Base-by-base conservation (phyloP, 2,113 vertebrate genomes). In the Forbesichthys papilliferus region DNA sequence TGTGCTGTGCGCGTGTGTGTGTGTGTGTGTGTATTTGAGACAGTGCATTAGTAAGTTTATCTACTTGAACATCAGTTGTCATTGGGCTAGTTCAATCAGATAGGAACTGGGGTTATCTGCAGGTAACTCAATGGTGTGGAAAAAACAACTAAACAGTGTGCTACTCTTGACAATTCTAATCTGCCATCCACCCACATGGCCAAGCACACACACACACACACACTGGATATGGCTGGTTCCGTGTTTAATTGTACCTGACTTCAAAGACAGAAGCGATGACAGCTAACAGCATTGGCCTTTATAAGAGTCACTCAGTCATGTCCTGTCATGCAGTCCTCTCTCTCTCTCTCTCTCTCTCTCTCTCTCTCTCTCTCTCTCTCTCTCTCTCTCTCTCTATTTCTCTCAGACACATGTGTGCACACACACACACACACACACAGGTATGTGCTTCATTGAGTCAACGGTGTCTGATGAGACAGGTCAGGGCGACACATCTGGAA, bases 181-280 rank as follows among this genome's bases (percentile, higher is more conserved):
- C 54, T 56, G 12, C 54, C 54, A n/a, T 56, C 6, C n/a, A n/a
- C 54, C 11, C 53, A 53, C 51, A 53, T 55, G 18, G 1, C 47
- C 36, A 48, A 4, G 18, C 20, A 4, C 64, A 64, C 9, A 36
- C 48, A 34, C 27, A 65, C 48, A 49, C 64, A 66, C 63, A 54
- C 13, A 54, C 61, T 27, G 27, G 27, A 27, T 27, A 27, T 27
- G 52, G 47, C 36, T 14, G 46, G 36, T 47, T 62, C 60, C 46
- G 48, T 73, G 58, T 72, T 79, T 80, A 77, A 82, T 77, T 59
- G 62, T 0, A 13, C 14, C 0, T 52, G 71, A 71, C 63, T 47
- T 66, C 49, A 48, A 55, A 58, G 66, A 59, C 11, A 55, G 57
- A 74, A 68, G 76, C 64, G 73, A 53, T 64, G 79, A 61, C 71